Conservation (phyloP, 2,113 vertebrate genomes). For the Alethe castanea region DNA sequence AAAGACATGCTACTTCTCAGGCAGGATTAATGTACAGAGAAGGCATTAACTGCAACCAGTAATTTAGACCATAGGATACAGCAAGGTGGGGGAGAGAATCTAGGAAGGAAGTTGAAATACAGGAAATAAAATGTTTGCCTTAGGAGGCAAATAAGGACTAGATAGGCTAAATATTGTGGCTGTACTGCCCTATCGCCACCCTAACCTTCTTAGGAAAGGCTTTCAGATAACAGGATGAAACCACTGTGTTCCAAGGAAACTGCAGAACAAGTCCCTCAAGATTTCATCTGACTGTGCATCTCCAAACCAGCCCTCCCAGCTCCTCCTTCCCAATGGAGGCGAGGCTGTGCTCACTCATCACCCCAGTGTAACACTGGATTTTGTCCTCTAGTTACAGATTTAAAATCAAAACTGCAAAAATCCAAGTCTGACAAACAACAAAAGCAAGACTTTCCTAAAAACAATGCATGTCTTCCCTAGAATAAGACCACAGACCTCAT, state of each 20-base stretch:
- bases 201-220: not conserved
- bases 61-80: not conserved
- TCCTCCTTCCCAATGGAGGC: not conserved
- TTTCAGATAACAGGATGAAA: not conserved
- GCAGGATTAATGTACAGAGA: not conserved
- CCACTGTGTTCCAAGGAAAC: not conserved
- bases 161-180: not conserved
- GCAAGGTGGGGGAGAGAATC: not conserved
- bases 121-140: not conserved
- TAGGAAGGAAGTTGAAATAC: not conserved
- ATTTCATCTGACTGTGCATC: not conserved
- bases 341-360: not conserved
- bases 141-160: conserved; percentile 1
- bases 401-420: not conserved
- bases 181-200: not conserved
- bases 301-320: not conserved
- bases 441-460: not conserved
- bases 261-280: not conserved
- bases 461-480: not conserved
- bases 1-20: not conserved
- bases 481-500: not conserved
- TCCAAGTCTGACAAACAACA: not conserved
- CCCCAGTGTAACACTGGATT: not conserved
- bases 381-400: not conserved
- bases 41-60: not conserved